Evolutionary conservation across 2,113 vertebrate species (phyloP), one percentile per base, ranked within the genome.

Genomic region (Australoheros scitulus): DNA sequence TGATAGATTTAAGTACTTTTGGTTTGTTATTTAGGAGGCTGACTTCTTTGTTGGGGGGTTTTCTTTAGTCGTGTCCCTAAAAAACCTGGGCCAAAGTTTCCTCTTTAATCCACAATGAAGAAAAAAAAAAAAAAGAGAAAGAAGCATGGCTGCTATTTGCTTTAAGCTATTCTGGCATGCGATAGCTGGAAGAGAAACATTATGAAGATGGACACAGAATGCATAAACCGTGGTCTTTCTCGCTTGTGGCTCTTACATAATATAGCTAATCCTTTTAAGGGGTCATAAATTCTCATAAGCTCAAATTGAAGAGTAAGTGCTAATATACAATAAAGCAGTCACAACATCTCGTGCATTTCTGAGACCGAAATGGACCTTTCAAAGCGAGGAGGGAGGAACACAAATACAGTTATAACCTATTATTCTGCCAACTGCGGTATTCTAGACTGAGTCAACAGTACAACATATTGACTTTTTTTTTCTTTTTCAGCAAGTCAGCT

Each of bases 201-300:
- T 50, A 76, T 5, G 47, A 17, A 74, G 41, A 75, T 43, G 70
- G 36, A 79, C 68, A 36, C 20, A 58, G 79, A 81, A 90, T 68
- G 18, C 83, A 86, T 86, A 88, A 87, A 82, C 74, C 26, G 29
- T 9, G 36, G 22, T 47, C 24, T 56, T 77, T 64, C 47, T 87
- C 76, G 77, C 76, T 85, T 74, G 68, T 70, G 82, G 83, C 83
- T 81, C 82, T 76, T 80, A 65, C 13, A 92, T 89, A 87, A 77
- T 83, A 88, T 89, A 88, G 80, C 57, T 88, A 87, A 92, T 93
- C 85, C 85, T 85, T 90, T 92, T 89, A 87, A 87, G 56, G 58
- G 83, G 52, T 92, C 85, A 85, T 89, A 84, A 76, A 87, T 83
- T 90, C 79, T 56, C 64, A 76, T 77, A 68, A 84, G 80, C 76